phyloP scores from a whole-genome alignment of 2,888 invertebrate genomes.

The Synanthedon formicaeformis region DNA sequence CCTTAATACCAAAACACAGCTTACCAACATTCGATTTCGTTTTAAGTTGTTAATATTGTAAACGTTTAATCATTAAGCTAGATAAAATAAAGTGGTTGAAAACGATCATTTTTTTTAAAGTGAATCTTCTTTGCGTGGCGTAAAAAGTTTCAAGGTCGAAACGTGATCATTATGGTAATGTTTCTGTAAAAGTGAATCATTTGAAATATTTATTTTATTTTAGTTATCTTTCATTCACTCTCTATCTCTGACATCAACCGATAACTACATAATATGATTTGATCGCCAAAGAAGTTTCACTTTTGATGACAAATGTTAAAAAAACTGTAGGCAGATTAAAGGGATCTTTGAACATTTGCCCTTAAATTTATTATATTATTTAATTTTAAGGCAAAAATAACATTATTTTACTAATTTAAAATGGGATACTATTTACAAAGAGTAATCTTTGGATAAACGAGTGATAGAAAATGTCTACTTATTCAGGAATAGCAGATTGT shows the following conservation, averaged over 20 bases:
- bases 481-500: constrained; percentile 60
- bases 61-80: constrained; percentile 51
- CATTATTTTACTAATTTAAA: constrained; percentile 38
- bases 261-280: too few relatives aligned
- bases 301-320: too few relatives aligned
- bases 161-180: too few relatives aligned
- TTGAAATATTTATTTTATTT: too few relatives aligned
- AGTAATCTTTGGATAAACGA: constrained; percentile 43
- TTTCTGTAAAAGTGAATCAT: too few relatives aligned
- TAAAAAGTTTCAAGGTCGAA: too few relatives aligned
- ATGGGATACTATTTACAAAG: constrained; percentile 38
- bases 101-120: constrained; percentile 34
- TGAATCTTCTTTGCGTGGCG: too few relatives aligned
- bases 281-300: too few relatives aligned
- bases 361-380: constrained; percentile 57
- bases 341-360: constrained; percentile 59
- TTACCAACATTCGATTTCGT: constrained; percentile 66
- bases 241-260: too few relatives aligned
- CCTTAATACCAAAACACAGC: constrained; percentile 70
- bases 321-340: constrained; percentile 32
- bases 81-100: constrained; percentile 48
- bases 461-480: constrained; percentile 40
- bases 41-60: constrained; percentile 50
- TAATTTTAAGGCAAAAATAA: constrained; percentile 38
- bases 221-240: too few relatives aligned